Evolutionary conservation across 2,113 vertebrate species (phyloP), one percentile per base, ranked within the genome.

Genomic region (Atractosteus spatula): DNA sequence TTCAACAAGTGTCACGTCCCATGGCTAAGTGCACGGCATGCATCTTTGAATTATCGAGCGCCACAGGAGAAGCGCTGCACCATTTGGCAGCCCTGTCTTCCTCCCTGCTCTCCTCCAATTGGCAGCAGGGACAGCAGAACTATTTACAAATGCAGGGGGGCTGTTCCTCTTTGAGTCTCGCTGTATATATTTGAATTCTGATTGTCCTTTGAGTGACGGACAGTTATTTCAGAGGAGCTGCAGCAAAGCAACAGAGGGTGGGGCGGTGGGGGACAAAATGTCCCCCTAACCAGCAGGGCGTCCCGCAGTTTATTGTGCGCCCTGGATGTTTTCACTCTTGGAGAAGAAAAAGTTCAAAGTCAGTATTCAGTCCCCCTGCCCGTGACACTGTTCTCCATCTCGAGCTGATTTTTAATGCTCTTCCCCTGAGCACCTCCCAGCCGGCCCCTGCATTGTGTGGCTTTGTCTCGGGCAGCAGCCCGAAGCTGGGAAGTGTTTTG

Each of bases 341-440:
- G 57, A 73, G 17, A 66, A 64, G 68, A 44, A 66, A 62, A 57
- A 66, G 78, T 77, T 82, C 73, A 77, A 79, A 82, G 75, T 76
- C 76, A 68, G 72, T 69, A 66, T 72, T 77, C 68, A 68, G 69
- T 42, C 14, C 7, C 59, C 59, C 17, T 51, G 67, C n/a, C 29
- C 56, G 73, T 41, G 62, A 68, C 77, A 71, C 8, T 0, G 79
- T 72, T 76, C 76, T 74, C 63, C 45, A 68, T 71, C 75, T 71
- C 72, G 77, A 80, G 75, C 73, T 74, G 74, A 29, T 75, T 79
- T 79, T 78, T 82, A 79, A 82, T 74, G 77, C 75, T 74, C 76
- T 80, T 69, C 77, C 70, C 77, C 75, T 29, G 17, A 61, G 57
- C 63, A 41, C 68, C 78, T 77, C 73, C 41, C 55, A 65, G 62